These are phyloP conservation scores for Melitaea athalia DNA, from an alignment of 2,888 invertebrate species.

Conservation along the genomic window DNA sequence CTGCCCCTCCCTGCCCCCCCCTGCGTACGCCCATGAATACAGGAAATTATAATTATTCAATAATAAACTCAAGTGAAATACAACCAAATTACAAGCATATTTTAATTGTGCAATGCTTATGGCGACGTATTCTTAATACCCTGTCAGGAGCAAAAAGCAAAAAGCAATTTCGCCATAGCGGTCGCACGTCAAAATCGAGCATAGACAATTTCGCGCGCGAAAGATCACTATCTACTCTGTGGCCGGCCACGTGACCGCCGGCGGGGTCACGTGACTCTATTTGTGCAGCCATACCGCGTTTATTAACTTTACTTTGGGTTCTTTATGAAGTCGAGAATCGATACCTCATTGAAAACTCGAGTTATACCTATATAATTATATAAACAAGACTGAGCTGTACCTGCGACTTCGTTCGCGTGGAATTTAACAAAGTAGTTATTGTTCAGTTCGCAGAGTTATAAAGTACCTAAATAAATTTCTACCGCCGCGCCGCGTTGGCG, in stretches of 20 bases:
- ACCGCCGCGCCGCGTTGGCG: too few species aligned
- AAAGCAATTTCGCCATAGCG: slow-evolving; percentile 30
- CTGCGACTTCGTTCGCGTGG: too few species aligned
- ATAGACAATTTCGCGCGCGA: slow-evolving; percentile 72
- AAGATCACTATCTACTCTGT: slow-evolving; percentile 60
- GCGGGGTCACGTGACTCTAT: slow-evolving; percentile 69
- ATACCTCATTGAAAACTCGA: slow-evolving; percentile 25
- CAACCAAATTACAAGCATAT: not conserved
- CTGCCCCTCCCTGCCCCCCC: too few species aligned
- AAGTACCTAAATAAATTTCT: too few species aligned
- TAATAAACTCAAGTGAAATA: not conserved
- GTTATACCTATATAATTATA: slow-evolving; percentile 7
- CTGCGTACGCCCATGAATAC: too few species aligned
- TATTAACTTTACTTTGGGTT: slow-evolving; percentile 57
- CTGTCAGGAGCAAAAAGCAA: slow-evolving; percentile 23
- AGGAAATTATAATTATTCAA: slow-evolving; percentile 3
- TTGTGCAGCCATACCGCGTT: slow-evolving; percentile 65
- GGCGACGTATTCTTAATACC: slow-evolving; percentile 25
- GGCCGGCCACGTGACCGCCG: slow-evolving; percentile 63
- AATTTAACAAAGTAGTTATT: too few species aligned
- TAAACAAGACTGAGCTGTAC: too few species aligned
- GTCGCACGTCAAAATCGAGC: slow-evolving; percentile 41
- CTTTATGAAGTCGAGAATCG: slow-evolving; percentile 36
- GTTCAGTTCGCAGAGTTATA: too few species aligned
- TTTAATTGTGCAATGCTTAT: slow-evolving; percentile 22